A percentile compares a stretch with the other conserved stretches of the same genome.
phyloP scores from a whole-genome alignment of 1,140 invertebrate species.

The Rhyzopertha dominica region DNA sequence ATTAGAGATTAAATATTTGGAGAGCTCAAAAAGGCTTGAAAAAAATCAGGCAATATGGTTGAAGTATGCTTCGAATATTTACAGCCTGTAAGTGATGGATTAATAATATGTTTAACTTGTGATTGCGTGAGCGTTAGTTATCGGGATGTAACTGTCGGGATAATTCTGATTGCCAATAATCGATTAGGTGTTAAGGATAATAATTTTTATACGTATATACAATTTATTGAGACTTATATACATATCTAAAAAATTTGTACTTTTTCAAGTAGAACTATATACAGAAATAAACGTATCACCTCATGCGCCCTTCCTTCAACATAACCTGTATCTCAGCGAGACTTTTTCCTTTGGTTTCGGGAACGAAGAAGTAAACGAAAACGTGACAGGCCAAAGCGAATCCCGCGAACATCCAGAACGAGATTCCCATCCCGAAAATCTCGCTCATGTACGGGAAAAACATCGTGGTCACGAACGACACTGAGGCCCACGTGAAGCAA shows the following conservation, averaged over 20 bases:
- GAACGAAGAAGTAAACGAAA: conserved; percentile 55
- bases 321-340: conserved; percentile 65
- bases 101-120: too few relatives aligned
- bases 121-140: conserved; percentile 1
- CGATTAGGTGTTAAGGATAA: conserved; percentile 1
- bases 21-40: too few relatives aligned
- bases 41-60: too few relatives aligned
- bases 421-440: conserved; percentile 46
- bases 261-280: conserved; percentile 1
- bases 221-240: conserved; percentile 8
- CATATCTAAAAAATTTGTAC: conserved; percentile 6
- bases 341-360: conserved; percentile 71
- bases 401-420: conserved; percentile 59
- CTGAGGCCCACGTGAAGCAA: conserved; percentile 71
- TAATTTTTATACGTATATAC: neutral
- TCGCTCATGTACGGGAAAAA: conserved; percentile 51
- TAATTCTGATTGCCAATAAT: too few relatives aligned
- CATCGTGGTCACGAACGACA: conserved; percentile 74
- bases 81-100: too few relatives aligned
- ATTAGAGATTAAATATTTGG: too few relatives aligned
- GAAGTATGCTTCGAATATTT: too few relatives aligned
- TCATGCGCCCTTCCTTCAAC: conserved; percentile 35
- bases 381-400: conserved; percentile 57
- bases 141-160: neutral
- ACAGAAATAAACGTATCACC: neutral